Base-by-base conservation (phyloP, 2,113 vertebrate genomes). In the Promerops cafer region DNA sequence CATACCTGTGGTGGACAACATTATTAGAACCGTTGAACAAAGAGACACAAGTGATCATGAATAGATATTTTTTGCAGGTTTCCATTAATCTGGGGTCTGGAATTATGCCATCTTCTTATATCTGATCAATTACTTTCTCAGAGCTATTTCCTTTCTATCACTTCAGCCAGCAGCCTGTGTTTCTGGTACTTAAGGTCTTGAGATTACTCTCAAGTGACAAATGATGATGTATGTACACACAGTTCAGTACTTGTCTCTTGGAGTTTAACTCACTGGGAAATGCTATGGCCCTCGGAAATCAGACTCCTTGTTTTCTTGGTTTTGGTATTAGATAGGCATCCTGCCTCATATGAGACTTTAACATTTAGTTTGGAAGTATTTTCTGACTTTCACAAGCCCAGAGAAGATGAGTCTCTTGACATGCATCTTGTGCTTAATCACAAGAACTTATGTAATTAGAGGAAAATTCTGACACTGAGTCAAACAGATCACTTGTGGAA, bases 361-460 rank as follows among this genome's bases (percentile, higher is more conserved):
- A 79, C 35, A 72, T 80, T 95, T 77, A 45, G 16, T 35, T 95
- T 87, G 68, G 60, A 89, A 94, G 33, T 17, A 59, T 83, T 89
- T 90, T 77, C 68, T 90, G 47, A 83, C 68, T 92, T 92, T 71
- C 93, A 91, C 30, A 81, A 87, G 7, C 44, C 31, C 87, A 44
- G 45, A 85, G 78, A 93, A 92, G 76, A 93, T 26, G 69, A 70
- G 64, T 75, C 24, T 95, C 77, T 84, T 94, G 91, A 89, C 80
- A 68, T 75, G 24, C n/a, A 71, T 60, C 80, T 91, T 94, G 72
- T 68, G 72, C 80, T 94, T 94, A 89, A 95, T 94, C 86, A 91
- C 77, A 91, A 44, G 83, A 95, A 87, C 30, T 78, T 68, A 56
- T 52, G 96, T 95, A 92, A 96, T 95, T 90, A 94, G 64, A 63